phyloP scores from a whole-genome alignment of 2,113 vertebrate genomes.

The Genyomyrus donnyi region DNA sequence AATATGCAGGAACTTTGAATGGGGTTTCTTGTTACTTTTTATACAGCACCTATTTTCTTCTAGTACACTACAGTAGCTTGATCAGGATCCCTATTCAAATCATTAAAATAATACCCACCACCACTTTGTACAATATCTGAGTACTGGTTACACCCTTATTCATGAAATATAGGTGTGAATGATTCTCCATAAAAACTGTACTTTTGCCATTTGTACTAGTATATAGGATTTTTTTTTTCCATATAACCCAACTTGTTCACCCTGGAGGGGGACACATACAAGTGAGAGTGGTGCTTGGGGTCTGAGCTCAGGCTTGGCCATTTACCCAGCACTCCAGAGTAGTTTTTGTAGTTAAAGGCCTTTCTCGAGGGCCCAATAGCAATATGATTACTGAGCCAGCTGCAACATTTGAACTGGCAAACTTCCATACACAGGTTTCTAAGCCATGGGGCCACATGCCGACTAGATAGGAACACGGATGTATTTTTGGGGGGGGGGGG shows the following conservation, averaged over 20 bases:
- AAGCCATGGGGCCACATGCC: background rate
- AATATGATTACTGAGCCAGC: background rate
- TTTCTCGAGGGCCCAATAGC: background rate
- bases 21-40: background rate
- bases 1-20: background rate
- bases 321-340: background rate
- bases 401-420: background rate
- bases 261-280: background rate
- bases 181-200: background rate
- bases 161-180: background rate
- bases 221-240: background rate
- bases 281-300: background rate
- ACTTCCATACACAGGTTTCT: background rate
- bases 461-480: background rate
- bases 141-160: background rate
- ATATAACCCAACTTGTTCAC: background rate
- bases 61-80: background rate
- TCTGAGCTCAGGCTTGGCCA: background rate
- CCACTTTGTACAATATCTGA: background rate
- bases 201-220: background rate
- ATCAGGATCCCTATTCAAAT: background rate
- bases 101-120: background rate
- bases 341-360: background rate
- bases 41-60: background rate
- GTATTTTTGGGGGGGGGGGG: background rate